Conservation (phyloP, 2,888 invertebrate genomes). For the Mesochorus sp. region DNA sequence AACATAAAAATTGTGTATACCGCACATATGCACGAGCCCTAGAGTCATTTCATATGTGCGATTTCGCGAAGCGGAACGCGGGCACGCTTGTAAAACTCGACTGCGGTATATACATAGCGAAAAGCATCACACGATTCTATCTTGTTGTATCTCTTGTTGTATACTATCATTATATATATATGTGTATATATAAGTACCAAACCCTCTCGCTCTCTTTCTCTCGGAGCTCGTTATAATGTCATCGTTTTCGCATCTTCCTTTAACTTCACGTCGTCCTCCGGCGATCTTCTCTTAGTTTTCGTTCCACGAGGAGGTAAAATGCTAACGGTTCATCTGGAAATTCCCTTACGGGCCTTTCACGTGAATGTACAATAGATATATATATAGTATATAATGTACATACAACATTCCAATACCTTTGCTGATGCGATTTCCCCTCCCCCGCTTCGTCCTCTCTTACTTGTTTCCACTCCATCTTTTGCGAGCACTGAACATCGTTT, state of each 20-base stretch:
- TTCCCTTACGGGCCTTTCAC: slow-evolving; percentile 47
- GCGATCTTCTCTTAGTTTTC: slow-evolving; percentile 13
- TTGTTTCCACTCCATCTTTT: slow-evolving; percentile 21
- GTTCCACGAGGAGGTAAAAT: slow-evolving; percentile 45
- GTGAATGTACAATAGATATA: background rate
- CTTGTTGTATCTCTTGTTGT: background rate
- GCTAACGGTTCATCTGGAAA: slow-evolving; percentile 58
- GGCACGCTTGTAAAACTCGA: slow-evolving; percentile 32
- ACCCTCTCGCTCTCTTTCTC: too few species aligned
- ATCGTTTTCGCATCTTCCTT: slow-evolving; percentile 41
- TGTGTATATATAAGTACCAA: too few species aligned
- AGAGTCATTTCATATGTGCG: slow-evolving; percentile 10
- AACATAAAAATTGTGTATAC: background rate
- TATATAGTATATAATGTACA: background rate
- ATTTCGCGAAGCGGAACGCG: slow-evolving; percentile 53
- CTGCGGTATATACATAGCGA: slow-evolving; percentile 21
- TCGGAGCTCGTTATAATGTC: slow-evolving; percentile 39
- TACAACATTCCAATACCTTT: slow-evolving; percentile 31
- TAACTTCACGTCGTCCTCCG: slow-evolving; percentile 3
- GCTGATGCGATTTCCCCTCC: slow-evolving; percentile 3
- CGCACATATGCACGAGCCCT: background rate
- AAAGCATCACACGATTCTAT: slow-evolving; percentile 50
- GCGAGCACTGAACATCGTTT: slow-evolving; percentile 8
- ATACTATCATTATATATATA: background rate
- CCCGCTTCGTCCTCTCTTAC: background rate